A percentile compares a stretch with the other conserved stretches of the same genome.
Evolutionary conservation across 2,797 vertebrate genomes (phyloP).

Genomic region (Oreochromis grahami): DNA sequence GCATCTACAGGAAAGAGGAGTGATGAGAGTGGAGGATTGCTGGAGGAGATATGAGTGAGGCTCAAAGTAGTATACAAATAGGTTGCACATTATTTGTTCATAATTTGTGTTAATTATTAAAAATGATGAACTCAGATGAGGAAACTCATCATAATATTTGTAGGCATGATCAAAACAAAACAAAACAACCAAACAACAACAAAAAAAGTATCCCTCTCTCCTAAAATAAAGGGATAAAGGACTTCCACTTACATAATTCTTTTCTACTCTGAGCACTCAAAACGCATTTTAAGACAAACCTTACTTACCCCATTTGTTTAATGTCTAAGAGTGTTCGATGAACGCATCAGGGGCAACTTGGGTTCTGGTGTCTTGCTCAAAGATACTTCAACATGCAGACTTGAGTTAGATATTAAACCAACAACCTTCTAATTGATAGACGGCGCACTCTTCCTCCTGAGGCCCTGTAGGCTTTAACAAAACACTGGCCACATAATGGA

Average conservation of each 20-base stretch:
- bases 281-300: neutral
- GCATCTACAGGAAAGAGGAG: neutral
- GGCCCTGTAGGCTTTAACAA: neutral
- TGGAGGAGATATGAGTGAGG: neutral
- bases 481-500: neutral
- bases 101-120: neutral
- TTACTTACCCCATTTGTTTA: neutral
- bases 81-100: neutral
- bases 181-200: too few relatives aligned
- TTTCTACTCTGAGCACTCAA: neutral
- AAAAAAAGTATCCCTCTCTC: neutral
- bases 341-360: neutral
- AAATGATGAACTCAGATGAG: neutral
- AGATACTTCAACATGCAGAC: neutral
- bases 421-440: neutral
- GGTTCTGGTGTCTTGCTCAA: neutral
- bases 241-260: neutral
- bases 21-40: neutral
- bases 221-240: neutral
- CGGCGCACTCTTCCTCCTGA: neutral
- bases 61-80: neutral
- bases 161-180: too few relatives aligned
- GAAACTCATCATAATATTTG: neutral
- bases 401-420: rapidly evolving
- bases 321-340: neutral